Base-by-base conservation (phyloP, 2,797 vertebrate species). In the Otolemur crassicaudatus region DNA sequence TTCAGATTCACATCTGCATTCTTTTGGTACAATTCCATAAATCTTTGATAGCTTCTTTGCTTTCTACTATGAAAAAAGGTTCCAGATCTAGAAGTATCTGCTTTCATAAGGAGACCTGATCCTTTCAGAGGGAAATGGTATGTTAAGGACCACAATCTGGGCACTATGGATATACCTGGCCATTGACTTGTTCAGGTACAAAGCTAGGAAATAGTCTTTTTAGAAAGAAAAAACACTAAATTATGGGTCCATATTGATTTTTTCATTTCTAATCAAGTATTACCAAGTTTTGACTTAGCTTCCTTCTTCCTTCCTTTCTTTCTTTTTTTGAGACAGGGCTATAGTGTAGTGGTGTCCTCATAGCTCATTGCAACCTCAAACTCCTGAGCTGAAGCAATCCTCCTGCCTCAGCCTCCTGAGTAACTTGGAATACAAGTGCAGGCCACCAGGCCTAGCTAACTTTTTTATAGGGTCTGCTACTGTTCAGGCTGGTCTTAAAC, bases 191-290 rank as follows among this genome's bases (percentile, higher is more conserved):
- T 85, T 87, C 23, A 49, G 31, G 69, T 7, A 82, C 63, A 87
- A 77, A 90, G 16, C 20, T 87, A 89, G 27, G 22, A 49, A 70
- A 46, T 43, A 69, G 11, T 7, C n/a, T 12, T 7, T 27, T 88
- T 86, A n/a, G 29, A 37, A 0, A 90, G 31, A 19, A 53, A 90
- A 87, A 58, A 65, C 6, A 43, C 7, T 72, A 77, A 91, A 56
- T 72, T 69, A 73, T 76, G 40, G 56, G 14, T 37, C 56, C 13
- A 76, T 67, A 76, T 11, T 85, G n/a, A 85, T 75, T 85, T 80
- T 85, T 49, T 23, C 13, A 92, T 81, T 81, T 89, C 60, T 63
- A 89, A 89, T 82, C 9, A 86, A 90, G 60, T 87, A 90, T 70
- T 46, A 80, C 3, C 25, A 76, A 86, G 4, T 37, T 63, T 90